Conservation (phyloP, 1,140 invertebrate genomes). For the Bombus soroeensis region DNA sequence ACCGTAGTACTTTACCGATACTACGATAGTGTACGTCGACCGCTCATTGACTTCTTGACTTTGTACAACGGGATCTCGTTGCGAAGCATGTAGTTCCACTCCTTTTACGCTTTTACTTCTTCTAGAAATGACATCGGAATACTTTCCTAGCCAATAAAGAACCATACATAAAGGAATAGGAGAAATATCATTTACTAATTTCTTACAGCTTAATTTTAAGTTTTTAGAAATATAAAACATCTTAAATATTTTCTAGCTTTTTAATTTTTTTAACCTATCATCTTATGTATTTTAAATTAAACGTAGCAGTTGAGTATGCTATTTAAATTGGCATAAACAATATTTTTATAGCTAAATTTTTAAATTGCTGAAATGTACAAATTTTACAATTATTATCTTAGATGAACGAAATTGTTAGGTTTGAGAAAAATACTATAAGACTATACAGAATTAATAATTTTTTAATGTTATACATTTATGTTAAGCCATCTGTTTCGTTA, state of each 20-base stretch:
- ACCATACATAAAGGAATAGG: neutral
- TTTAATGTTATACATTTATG: neutral
- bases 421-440: neutral
- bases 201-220: neutral
- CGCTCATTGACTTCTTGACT: conserved; percentile 37
- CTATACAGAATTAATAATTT: neutral
- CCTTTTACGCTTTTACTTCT: neutral
- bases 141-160: neutral
- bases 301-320: neutral
- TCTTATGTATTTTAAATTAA: neutral
- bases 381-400: no score
- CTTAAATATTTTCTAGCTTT: neutral
- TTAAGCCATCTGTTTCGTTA: no score
- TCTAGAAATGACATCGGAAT: neutral
- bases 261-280: no score
- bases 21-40: conserved; percentile 3
- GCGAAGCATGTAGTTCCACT: neutral
- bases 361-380: neutral
- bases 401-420: no score
- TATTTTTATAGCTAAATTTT: neutral
- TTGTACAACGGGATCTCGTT: conserved; percentile 5
- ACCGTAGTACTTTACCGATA: conserved; percentile 20
- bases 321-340: neutral
- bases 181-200: neutral
- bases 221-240: neutral